These are phyloP conservation scores for Drosophila guanche DNA, from an alignment of 1,140 invertebrate genomes.

Conservation along the genomic window DNA sequence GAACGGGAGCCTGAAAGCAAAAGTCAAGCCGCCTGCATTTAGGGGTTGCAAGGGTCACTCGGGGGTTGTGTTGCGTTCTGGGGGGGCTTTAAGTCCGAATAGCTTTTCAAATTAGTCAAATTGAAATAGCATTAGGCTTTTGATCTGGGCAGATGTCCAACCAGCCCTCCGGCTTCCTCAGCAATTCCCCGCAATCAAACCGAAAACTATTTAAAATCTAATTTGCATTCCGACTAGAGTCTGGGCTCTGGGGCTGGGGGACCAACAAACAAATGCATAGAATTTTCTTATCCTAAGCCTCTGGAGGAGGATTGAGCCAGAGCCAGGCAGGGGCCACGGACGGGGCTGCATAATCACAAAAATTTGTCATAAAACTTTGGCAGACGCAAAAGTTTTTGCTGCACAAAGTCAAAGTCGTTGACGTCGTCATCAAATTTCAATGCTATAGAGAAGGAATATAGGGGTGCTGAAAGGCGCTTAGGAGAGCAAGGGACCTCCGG, in stretches of 20 bases:
- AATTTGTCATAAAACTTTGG: conserved; percentile 78
- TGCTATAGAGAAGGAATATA: conserved; percentile 9
- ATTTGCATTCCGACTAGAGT: conserved; percentile 63
- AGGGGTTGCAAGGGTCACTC: conserved; percentile 44
- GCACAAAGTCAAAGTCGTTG: conserved; percentile 57
- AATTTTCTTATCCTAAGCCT: conserved; percentile 32
- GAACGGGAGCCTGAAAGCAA: conserved; percentile 34
- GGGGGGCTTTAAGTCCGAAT: conserved; percentile 40
- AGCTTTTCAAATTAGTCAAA: conserved; percentile 63
- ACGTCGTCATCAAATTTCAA: conserved; percentile 32
- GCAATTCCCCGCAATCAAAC: conserved; percentile 47
- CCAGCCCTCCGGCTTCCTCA: not conserved
- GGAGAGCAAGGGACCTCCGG: conserved; percentile 35
- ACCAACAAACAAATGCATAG: conserved; percentile 53
- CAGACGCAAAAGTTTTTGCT: conserved; percentile 63
- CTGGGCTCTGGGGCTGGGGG: not conserved
- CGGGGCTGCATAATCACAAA: conserved; percentile 62
- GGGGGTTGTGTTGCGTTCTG: not conserved
- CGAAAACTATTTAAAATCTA: conserved; percentile 78
- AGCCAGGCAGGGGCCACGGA: not conserved
- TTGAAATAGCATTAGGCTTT: conserved; percentile 68
- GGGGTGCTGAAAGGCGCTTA: not conserved
- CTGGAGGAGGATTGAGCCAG: not conserved
- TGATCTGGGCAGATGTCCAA: conserved; percentile 38
- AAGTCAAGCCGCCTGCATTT: conserved; percentile 48